Percentiles rank a stretch among this genome's conserved stretches.
Evolutionary conservation across 2,113 vertebrate genomes (phyloP).

Genomic region (Crocuta crocuta): DNA sequence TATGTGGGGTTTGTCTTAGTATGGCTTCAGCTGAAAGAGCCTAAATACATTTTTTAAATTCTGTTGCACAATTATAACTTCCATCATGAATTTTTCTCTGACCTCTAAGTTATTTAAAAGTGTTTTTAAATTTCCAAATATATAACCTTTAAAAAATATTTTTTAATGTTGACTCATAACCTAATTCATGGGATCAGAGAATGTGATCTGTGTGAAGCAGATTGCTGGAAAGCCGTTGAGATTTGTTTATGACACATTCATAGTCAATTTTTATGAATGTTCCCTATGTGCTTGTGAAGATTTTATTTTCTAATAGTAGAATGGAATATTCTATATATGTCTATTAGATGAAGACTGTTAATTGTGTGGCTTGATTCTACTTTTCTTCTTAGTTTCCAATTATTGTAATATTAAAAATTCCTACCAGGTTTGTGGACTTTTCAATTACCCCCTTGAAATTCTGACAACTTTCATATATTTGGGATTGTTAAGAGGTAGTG

Average conservation of each 20-base stretch:
- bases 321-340: not conserved
- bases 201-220: not conserved
- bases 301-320: not conserved
- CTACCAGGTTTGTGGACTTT: not conserved
- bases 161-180: not conserved
- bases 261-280: not conserved
- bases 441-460: not conserved
- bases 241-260: not conserved
- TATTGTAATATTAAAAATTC: not conserved
- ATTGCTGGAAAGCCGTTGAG: not conserved
- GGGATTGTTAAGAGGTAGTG: not conserved
- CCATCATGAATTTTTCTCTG: not conserved
- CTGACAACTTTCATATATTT: not conserved
- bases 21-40: not conserved
- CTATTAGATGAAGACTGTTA: not conserved
- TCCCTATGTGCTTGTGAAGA: not conserved
- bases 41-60: not conserved
- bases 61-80: not conserved
- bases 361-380: not conserved
- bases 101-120: not conserved
- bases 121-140: conserved; percentile 13
- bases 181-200: not conserved
- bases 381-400: not conserved
- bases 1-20: conserved; percentile 16
- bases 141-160: not conserved